Evolutionary conservation across 1,140 invertebrate species (phyloP).

Genomic region (Cyclargus thomasi): DNA sequence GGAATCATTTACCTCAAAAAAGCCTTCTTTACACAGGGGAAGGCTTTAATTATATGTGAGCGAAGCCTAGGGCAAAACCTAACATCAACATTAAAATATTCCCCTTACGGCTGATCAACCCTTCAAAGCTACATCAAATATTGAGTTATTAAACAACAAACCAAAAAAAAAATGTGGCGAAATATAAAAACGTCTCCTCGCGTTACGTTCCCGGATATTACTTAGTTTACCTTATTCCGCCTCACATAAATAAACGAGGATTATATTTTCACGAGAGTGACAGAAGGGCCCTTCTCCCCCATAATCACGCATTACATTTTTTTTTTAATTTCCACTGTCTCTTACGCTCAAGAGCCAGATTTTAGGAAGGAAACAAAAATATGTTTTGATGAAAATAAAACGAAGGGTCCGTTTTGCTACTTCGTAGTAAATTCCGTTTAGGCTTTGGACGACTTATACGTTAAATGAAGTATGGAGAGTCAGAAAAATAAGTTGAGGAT

Average conservation of each 20-base stretch:
- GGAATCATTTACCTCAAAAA: too few relatives aligned
- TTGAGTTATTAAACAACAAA: neutral
- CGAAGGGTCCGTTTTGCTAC: too few relatives aligned
- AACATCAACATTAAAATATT: neutral
- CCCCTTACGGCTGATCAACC: neutral
- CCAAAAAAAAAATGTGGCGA: neutral
- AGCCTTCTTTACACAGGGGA: too few relatives aligned
- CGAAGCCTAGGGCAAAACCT: too few relatives aligned
- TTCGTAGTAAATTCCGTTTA: too few relatives aligned
- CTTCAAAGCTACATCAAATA: neutral
- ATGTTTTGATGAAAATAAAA: too few relatives aligned
- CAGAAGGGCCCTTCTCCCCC: neutral
- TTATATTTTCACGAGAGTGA: slow-evolving; percentile 7
- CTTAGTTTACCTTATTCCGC: slow-evolving; percentile 7
- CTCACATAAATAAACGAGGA: neutral
- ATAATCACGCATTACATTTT: slow-evolving; percentile 3
- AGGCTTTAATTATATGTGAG: too few relatives aligned
- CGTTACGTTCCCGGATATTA: neutral
- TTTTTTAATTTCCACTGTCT: neutral
- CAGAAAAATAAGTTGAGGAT: too few relatives aligned
- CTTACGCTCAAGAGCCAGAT: neutral
- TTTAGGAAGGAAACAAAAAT: too few relatives aligned
- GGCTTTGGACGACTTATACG: too few relatives aligned
- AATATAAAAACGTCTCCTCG: neutral
- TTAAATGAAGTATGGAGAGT: too few relatives aligned